A percentile compares a stretch with the other conserved stretches of the same genome.
Evolutionary conservation across 2,797 vertebrate genomes (phyloP).

Genomic region (Nannoperca australis): DNA sequence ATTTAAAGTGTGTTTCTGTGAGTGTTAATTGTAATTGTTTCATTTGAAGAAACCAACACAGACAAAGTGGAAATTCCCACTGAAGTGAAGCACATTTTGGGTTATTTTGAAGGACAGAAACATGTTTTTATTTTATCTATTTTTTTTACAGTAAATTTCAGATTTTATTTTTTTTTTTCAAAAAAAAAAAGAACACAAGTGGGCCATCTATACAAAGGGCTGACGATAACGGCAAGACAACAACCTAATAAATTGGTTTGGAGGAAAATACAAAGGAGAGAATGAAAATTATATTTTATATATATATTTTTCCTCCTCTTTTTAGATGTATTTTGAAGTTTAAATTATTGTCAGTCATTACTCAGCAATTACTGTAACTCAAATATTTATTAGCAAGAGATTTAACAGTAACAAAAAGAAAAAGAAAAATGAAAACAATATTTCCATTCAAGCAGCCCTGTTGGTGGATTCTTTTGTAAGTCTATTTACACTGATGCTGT

Average conservation of each 20-base stretch:
- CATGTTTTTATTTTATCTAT: no score
- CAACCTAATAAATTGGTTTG: constrained; percentile 70
- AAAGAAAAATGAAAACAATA: no score
- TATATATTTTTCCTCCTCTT: neutral
- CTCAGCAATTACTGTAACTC: no score
- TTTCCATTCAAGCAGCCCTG: neutral
- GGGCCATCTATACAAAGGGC: constrained; percentile 63
- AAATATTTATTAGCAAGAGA: no score
- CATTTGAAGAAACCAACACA: constrained; percentile 3
- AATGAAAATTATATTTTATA: constrained; percentile 15
- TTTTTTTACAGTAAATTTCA: no score
- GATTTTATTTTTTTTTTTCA: no score
- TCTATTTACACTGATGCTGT: neutral
- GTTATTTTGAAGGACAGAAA: no score
- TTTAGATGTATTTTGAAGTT: no score
- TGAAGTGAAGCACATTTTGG: constrained; percentile 14
- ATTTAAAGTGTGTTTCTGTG: constrained; percentile 33
- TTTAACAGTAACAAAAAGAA: no score
- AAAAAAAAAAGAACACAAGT: constrained; percentile 74
- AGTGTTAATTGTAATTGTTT: constrained; percentile 44
- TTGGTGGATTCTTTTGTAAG: neutral
- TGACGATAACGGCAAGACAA: constrained; percentile 68
- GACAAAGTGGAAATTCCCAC: constrained; percentile 3
- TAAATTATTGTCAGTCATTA: no score
- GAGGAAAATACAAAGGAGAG: constrained; percentile 68